Conservation (phyloP, 2,797 vertebrate genomes). For the Podarcis lilfordi region DNA sequence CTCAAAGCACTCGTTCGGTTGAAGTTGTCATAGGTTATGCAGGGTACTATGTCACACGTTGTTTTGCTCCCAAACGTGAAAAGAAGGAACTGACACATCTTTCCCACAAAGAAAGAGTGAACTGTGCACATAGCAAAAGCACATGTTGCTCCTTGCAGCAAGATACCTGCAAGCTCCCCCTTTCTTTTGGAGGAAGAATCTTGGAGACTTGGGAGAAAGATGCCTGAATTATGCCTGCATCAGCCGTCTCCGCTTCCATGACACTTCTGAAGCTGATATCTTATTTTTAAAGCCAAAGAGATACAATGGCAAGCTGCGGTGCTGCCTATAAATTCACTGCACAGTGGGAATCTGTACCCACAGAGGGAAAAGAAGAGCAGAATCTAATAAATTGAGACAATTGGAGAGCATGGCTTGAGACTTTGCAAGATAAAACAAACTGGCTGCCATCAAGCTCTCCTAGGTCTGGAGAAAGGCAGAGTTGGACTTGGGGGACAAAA, state of each 20-base stretch:
- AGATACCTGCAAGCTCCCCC: neutral
- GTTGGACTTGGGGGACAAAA: neutral
- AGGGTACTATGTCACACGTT: too few species aligned
- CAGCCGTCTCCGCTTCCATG: neutral
- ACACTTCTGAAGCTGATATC: neutral
- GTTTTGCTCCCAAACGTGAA: too few species aligned
- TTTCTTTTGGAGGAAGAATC: neutral
- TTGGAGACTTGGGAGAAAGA: neutral
- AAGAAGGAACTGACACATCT: neutral
- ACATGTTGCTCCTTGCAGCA: neutral
- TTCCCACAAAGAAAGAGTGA: neutral
- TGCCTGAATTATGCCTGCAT: too few species aligned
- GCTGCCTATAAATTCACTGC: neutral
- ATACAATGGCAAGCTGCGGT: neutral
- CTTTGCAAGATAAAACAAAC: neutral
- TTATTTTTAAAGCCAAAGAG: neutral
- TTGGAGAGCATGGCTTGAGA: neutral
- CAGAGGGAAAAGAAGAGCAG: neutral
- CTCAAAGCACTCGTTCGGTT: neutral
- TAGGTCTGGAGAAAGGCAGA: neutral
- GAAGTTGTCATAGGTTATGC: neutral
- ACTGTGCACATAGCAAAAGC: neutral
- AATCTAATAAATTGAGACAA: neutral
- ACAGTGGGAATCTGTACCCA: neutral
- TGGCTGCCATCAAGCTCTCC: neutral